Evolutionary conservation across 2,888 invertebrate genomes (phyloP).

Genomic region (Diplazon laetatorius): DNA sequence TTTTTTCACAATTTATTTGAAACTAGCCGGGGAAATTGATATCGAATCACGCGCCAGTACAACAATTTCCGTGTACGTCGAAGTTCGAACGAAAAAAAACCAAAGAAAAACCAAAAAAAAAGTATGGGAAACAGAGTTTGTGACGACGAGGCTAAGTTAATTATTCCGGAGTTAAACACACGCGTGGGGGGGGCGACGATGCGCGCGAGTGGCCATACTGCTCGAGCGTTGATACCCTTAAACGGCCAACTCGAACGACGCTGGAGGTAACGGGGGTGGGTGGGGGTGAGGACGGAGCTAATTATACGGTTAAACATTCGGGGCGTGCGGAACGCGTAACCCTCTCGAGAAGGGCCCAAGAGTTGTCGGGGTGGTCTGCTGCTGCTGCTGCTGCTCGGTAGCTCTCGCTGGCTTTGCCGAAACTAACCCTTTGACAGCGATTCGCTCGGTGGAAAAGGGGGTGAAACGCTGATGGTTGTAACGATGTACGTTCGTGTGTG

Average conservation of each 20-base stretch:
- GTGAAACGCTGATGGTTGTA: not conserved
- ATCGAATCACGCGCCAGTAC: not conserved
- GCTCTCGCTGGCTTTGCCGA: slow-evolving; percentile 17
- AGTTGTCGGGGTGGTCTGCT: slow-evolving; percentile 15
- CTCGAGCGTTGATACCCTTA: slow-evolving; percentile 42
- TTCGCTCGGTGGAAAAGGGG: slow-evolving; percentile 3
- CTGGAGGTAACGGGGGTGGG: no score
- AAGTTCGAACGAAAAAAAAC: no score
- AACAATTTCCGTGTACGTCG: not conserved
- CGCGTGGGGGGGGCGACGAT: slow-evolving; percentile 24
- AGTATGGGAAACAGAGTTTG: not conserved
- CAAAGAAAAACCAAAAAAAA: not conserved
- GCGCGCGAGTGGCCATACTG: slow-evolving; percentile 16
- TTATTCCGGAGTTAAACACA: slow-evolving; percentile 34
- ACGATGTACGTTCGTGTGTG: no score
- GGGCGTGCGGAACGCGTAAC: not conserved
- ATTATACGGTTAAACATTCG: slow-evolving; percentile 55
- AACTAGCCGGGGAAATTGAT: no score
- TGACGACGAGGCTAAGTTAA: slow-evolving; percentile 8
- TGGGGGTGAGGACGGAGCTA: slow-evolving; percentile 40
- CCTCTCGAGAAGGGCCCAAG: slow-evolving; percentile 11
- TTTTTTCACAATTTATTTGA: no score
- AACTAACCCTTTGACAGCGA: slow-evolving; percentile 35
- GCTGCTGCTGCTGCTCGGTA: no score
- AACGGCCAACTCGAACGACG: slow-evolving; percentile 34